These are phyloP conservation scores for Poeciliopsis retropinna DNA, from an alignment of 2,113 vertebrate genomes.

Conservation along the genomic window DNA sequence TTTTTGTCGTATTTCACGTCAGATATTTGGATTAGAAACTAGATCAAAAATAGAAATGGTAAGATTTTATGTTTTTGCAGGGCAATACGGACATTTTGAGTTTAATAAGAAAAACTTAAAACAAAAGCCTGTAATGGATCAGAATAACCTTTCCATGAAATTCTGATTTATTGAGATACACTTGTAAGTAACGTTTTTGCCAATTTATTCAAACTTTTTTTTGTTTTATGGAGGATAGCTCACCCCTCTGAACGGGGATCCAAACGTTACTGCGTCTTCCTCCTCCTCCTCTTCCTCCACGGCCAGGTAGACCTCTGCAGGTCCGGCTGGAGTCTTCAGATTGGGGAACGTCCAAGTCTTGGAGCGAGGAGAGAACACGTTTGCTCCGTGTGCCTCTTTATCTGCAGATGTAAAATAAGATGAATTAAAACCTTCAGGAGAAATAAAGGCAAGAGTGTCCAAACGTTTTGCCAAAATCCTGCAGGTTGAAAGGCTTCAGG, in stretches of 20 bases:
- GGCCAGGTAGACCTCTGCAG: constrained; percentile 84
- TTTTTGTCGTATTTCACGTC: no score
- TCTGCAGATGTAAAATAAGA: constrained; percentile 45
- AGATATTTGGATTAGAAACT: no score
- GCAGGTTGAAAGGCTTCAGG: no score
- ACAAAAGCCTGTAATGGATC: background rate
- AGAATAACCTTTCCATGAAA: no score
- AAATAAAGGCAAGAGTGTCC: background rate
- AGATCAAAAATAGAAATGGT: no score
- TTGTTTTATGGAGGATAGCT: background rate
- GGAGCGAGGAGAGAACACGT: constrained; percentile 72
- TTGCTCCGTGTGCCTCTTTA: constrained; percentile 58
- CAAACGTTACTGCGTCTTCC: constrained; percentile 79
- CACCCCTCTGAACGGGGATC: constrained; percentile 74
- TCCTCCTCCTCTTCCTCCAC: constrained; percentile 79
- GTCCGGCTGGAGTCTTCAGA: constrained; percentile 77
- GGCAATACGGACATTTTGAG: no score
- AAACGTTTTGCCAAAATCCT: no score
- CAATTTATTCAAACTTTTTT: background rate
- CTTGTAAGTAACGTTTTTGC: background rate
- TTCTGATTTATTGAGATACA: no score
- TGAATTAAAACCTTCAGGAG: background rate
- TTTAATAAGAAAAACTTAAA: background rate
- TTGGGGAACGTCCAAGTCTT: constrained; percentile 93
- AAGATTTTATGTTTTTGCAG: no score